Base-by-base conservation (phyloP, 2,797 vertebrate species). In the Oophaga sylvatica region DNA sequence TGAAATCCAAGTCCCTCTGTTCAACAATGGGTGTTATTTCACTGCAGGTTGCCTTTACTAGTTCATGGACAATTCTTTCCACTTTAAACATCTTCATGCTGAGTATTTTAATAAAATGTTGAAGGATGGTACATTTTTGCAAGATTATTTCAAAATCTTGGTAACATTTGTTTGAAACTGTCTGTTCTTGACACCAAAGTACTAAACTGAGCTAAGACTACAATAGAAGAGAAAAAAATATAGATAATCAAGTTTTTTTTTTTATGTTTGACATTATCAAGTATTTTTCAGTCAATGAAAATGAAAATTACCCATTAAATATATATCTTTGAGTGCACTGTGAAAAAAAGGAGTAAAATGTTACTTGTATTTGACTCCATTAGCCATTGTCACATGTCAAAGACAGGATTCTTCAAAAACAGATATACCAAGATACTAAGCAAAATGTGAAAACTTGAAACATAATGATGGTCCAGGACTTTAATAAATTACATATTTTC, bases 1-100 rank as follows among this genome's bases (percentile, higher is more conserved):
- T 81, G 67, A 82, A 82, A n/a, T 82, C 31, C 16, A 77, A 65
- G 17, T 77, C 12, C 16, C n/a, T 87, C 11, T 81, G 76, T 82
- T n/a, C 83, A 5, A 63, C 67, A 62, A 53, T 75, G 48, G 31
- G 26, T 67, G 17, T 62, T 73, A 26, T 48, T 73, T 87, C 81
- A 73, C 65, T 53, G 65, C 53, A 80, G 63, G 53, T 41, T 76
- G 31, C 19, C 16, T 29, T 84, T 45, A 29, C 2, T 56, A 35
- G 41, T 57, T 41, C 63, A 80, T 70, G 20, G 53, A 57, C 26
- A 41, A 35, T 63, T 79, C 8, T 67, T 67, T 85, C 26, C 5
- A 20, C 31, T 48, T 48, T 48, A 78, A n/a, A 78, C 22, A 77
- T n/a, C 22, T 53, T 77, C 45, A 77, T 56, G 48, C 20, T 53